These are phyloP conservation scores for Hypocryptadius cinnamomeus DNA, from an alignment of 2,113 vertebrate species.

Conservation along the genomic window DNA sequence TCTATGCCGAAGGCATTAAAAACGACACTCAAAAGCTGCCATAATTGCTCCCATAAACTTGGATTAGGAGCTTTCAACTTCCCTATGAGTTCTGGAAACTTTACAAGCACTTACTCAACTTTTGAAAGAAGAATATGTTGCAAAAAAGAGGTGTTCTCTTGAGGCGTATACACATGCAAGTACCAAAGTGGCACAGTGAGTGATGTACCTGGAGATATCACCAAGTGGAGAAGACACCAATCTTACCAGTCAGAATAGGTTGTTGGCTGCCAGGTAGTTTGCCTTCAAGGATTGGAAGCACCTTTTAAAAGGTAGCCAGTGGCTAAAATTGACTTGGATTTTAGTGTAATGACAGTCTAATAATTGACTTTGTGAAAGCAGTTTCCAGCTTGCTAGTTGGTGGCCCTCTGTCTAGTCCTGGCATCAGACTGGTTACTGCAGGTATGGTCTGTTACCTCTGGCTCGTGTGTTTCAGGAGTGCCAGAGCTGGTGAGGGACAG, in stretches of 20 bases:
- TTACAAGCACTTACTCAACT: neutral
- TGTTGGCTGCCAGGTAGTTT: neutral
- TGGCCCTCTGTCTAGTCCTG: neutral
- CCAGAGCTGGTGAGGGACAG: neutral
- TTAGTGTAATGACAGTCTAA: neutral
- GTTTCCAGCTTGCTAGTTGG: neutral
- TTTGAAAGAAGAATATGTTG: neutral
- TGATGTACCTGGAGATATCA: neutral
- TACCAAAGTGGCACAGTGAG: neutral
- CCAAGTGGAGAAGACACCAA: neutral
- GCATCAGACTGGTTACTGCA: neutral
- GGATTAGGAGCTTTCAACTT: neutral
- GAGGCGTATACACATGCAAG: neutral
- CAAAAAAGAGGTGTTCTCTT: neutral
- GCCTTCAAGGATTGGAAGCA: neutral
- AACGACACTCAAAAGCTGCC: neutral
- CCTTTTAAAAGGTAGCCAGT: neutral
- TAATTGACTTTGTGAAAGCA: neutral
- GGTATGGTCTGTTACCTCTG: neutral
- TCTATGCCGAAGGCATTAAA: neutral
- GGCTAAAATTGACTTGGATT: neutral
- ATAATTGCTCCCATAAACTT: conserved; percentile 2
- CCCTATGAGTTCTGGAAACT: neutral
- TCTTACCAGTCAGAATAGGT: neutral
- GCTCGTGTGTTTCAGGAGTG: neutral